These are phyloP conservation scores for Tipula helvola DNA, from an alignment of 2,888 invertebrate genomes.

Conservation along the genomic window DNA sequence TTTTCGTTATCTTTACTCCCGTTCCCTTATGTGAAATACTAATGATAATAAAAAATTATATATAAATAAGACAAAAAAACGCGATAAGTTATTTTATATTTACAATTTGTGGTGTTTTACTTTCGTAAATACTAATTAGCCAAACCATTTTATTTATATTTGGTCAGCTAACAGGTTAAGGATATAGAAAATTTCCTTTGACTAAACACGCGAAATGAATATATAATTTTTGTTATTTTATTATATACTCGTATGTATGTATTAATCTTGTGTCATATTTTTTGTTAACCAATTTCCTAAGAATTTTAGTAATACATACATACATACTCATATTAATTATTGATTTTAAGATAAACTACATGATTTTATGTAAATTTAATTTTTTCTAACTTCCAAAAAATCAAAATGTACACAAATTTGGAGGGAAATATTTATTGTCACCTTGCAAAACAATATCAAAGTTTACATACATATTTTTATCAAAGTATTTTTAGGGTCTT, in stretches of 20 bases:
- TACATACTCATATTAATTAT: background rate
- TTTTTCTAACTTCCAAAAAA: background rate
- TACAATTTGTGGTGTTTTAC: background rate
- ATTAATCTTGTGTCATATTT: background rate
- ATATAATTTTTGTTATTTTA: background rate
- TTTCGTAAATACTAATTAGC: background rate
- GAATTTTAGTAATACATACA: background rate
- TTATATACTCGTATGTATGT: background rate
- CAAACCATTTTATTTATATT: background rate
- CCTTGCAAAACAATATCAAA: background rate
- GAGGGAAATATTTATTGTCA: background rate
- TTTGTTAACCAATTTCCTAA: background rate
- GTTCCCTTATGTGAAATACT: background rate
- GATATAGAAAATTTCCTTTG: background rate
- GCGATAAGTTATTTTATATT: background rate
- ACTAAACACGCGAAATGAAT: background rate
- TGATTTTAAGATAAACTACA: background rate
- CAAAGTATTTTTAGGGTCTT: background rate
- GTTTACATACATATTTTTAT: background rate
- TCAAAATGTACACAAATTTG: background rate
- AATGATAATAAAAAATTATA: background rate
- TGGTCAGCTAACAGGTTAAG: background rate
- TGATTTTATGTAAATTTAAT: background rate
- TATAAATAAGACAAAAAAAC: background rate
- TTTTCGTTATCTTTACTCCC: background rate